These are phyloP conservation scores for Potamarius usumacintae DNA, from an alignment of 2,113 vertebrate species.

Conservation along the genomic window DNA sequence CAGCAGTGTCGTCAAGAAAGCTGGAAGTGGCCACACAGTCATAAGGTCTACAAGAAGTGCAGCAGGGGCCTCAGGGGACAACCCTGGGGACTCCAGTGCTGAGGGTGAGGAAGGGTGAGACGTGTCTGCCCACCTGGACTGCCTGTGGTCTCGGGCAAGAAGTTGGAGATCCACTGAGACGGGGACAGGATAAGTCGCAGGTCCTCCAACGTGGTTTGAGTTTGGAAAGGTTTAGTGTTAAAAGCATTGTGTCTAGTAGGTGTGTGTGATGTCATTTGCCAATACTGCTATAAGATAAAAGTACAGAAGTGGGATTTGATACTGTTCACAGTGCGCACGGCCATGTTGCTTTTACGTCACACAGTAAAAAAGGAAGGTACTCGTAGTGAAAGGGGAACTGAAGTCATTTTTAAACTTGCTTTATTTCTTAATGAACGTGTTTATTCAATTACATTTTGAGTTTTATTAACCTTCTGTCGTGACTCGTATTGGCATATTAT, in stretches of 20 bases:
- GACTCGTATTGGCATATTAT: too few species aligned
- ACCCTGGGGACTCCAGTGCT: neutral
- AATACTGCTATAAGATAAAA: neutral
- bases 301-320: neutral
- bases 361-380: neutral
- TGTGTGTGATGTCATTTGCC: too few species aligned
- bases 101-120: neutral
- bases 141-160: neutral
- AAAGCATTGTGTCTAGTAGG: neutral
- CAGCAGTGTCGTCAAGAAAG: neutral
- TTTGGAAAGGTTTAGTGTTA: neutral
- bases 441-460: too few species aligned
- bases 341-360: neutral
- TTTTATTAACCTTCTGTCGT: too few species aligned
- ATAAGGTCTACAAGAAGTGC: neutral
- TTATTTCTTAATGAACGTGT: too few species aligned
- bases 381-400: too few species aligned
- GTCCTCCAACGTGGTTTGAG: neutral
- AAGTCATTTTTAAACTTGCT: too few species aligned
- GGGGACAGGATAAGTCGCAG: neutral
- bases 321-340: neutral
- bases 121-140: neutral
- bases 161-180: neutral
- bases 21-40: neutral
- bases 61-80: neutral